phyloP scores from a whole-genome alignment of 1,140 invertebrate species.

The Zophobas atratus region DNA sequence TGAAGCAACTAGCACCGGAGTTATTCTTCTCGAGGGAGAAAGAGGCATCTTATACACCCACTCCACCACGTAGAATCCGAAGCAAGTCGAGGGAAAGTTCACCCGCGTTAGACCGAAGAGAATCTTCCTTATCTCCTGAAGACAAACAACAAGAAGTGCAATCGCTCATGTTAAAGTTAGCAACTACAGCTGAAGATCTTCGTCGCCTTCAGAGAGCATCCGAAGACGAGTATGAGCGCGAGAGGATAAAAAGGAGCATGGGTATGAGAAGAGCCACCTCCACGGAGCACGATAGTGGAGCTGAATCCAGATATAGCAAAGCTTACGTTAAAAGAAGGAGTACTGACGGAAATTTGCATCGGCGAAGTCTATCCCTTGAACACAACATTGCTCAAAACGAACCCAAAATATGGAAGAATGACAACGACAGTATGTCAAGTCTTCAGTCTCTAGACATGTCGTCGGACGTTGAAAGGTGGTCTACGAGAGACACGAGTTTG shows the following conservation, averaged over 20 bases:
- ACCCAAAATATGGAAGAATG: slow-evolving; percentile 79
- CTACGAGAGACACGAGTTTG: slow-evolving; percentile 79
- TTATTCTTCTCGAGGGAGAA: slow-evolving; percentile 66
- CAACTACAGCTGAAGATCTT: slow-evolving; percentile 71
- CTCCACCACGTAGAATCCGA: slow-evolving; percentile 73
- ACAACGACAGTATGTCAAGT: slow-evolving; percentile 85
- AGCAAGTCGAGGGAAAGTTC: slow-evolving; percentile 75
- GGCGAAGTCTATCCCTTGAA: slow-evolving; percentile 84
- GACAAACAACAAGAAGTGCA: slow-evolving; percentile 66
- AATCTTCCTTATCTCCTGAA: slow-evolving; percentile 57
- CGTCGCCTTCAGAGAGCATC: slow-evolving; percentile 68
- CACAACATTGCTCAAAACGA: slow-evolving; percentile 73
- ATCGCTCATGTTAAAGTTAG: slow-evolving; percentile 67
- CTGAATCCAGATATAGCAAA: slow-evolving; percentile 58
- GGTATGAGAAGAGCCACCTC: slow-evolving; percentile 69
- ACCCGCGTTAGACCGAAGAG: slow-evolving; percentile 70
- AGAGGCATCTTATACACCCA: slow-evolving; percentile 69
- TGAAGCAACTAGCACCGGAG: slow-evolving; percentile 82
- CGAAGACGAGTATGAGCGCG: slow-evolving; percentile 71
- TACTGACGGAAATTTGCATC: slow-evolving; percentile 70
- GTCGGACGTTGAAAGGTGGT: slow-evolving; percentile 68
- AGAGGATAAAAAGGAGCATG: slow-evolving; percentile 65
- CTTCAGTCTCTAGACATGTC: slow-evolving; percentile 83
- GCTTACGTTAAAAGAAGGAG: slow-evolving; percentile 68
- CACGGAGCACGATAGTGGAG: slow-evolving; percentile 66